These are phyloP conservation scores for Parotia lawesii DNA, from an alignment of 2,113 vertebrate genomes.

Conservation along the genomic window DNA sequence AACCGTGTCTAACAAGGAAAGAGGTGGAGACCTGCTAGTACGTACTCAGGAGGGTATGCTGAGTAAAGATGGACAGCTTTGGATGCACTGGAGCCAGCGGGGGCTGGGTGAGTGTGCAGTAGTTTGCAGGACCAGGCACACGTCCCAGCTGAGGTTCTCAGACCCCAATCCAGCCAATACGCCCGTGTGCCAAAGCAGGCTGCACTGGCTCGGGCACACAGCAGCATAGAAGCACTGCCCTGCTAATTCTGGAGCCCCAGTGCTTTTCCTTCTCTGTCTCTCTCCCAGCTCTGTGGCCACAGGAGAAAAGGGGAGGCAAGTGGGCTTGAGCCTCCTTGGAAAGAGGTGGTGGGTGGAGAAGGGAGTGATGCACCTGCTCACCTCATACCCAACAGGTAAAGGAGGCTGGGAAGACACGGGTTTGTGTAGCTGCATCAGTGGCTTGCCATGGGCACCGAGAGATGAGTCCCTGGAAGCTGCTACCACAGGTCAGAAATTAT, in stretches of 20 bases:
- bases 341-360: background rate
- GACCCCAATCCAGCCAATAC: fast-evolving
- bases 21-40: background rate
- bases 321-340: background rate
- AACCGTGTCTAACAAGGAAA: background rate
- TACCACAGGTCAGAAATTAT: background rate
- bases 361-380: background rate
- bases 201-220: background rate
- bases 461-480: background rate
- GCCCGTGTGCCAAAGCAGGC: background rate
- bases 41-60: background rate
- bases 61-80: background rate
- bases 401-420: background rate
- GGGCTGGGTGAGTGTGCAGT: background rate
- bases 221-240: background rate
- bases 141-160: background rate
- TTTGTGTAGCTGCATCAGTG: background rate
- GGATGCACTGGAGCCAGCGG: background rate
- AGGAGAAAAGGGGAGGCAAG: background rate
- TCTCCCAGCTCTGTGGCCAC: background rate
- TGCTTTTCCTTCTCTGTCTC: background rate
- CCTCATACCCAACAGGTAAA: background rate
- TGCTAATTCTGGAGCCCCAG: background rate
- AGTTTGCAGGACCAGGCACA: background rate
- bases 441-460: background rate